Percentiles rank a stretch among this genome's conserved stretches.
phyloP scores from a whole-genome alignment of 2,888 invertebrate species.

The Cosmorhoe ocellata region DNA sequence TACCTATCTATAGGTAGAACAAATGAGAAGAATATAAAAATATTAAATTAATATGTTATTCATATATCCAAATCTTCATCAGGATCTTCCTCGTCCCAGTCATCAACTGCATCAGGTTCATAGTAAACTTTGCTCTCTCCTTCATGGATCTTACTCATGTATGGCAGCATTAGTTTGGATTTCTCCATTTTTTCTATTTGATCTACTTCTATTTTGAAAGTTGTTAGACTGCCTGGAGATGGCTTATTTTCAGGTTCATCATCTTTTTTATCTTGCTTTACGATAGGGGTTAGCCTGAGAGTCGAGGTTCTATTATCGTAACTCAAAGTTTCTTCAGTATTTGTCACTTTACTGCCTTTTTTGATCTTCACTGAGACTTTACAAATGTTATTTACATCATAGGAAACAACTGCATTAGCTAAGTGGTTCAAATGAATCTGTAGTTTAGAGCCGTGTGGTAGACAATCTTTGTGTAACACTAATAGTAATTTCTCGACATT shows the following conservation, averaged over 20 bases:
- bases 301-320: constrained; percentile 57
- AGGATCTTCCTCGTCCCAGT: constrained; percentile 93
- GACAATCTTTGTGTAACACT: constrained; percentile 76
- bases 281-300: constrained; percentile 51
- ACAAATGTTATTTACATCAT: constrained; percentile 44
- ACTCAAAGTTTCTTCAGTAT: constrained; percentile 64
- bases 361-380: constrained; percentile 67
- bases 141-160: constrained; percentile 78
- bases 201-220: constrained; percentile 85
- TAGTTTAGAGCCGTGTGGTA: constrained; percentile 62
- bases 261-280: constrained; percentile 50
- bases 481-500: constrained; percentile 59
- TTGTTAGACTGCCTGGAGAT: constrained; percentile 72
- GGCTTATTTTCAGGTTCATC: constrained; percentile 60
- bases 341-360: constrained; percentile 79
- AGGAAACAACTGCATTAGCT: constrained; percentile 61
- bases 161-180: constrained; percentile 83
- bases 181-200: constrained; percentile 84
- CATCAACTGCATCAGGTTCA: constrained; percentile 89
- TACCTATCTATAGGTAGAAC: too few relatives aligned
- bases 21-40: too few relatives aligned
- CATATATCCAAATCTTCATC: constrained; percentile 91
- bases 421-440: constrained; percentile 73
- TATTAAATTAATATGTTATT: constrained; percentile 35
- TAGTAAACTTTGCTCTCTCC: constrained; percentile 86